phyloP scores from a whole-genome alignment of 2,797 vertebrate genomes.

The Borostomias antarcticus region DNA sequence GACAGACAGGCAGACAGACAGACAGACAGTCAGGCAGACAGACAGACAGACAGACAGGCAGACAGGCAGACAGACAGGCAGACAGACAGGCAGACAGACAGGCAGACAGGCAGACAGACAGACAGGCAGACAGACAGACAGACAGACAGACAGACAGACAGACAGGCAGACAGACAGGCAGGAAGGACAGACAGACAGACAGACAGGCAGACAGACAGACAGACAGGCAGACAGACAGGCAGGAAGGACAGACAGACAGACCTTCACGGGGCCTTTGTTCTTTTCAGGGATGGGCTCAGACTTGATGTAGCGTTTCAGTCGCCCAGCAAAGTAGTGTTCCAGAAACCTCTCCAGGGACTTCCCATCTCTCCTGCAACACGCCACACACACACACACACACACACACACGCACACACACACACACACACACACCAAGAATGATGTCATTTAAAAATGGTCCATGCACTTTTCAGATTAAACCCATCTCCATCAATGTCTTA shows the following conservation, averaged over 20 bases:
- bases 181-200: not conserved
- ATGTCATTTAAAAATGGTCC: too few species aligned
- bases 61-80: conserved; percentile 38
- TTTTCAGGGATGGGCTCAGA: conserved; percentile 75
- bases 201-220: not conserved
- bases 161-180: conserved; percentile 38
- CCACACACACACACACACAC: too few species aligned
- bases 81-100: too few species aligned
- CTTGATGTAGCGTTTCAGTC: conserved; percentile 75
- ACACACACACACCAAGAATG: too few species aligned
- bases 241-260: conserved; percentile 35
- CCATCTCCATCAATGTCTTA: too few species aligned
- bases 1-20: not conserved
- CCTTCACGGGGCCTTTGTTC: conserved; percentile 73
- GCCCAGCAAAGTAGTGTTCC: conserved; percentile 74
- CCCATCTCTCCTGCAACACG: conserved; percentile 71
- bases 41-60: too few species aligned
- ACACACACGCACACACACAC: too few species aligned
- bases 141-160: too few species aligned
- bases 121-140: conserved; percentile 37
- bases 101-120: not conserved
- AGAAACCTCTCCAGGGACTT: conserved; percentile 73
- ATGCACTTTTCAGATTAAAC: too few species aligned
- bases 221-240: too few species aligned
- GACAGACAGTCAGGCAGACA: too few species aligned